phyloP scores from a whole-genome alignment of 2,888 invertebrate genomes.

The Dasypolia templi region DNA sequence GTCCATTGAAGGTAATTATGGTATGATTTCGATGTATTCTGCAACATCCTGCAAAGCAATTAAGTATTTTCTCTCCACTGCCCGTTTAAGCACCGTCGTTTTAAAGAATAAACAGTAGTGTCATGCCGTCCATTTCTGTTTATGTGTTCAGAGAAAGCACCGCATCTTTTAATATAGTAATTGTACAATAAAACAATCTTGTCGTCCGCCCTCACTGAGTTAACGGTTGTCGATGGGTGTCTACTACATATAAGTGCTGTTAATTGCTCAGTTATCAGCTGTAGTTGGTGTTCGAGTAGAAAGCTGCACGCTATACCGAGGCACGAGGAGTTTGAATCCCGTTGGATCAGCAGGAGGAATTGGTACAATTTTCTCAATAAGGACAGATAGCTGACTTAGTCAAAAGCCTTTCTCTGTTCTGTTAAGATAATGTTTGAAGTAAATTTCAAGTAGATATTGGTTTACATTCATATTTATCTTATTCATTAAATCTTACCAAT shows the following conservation, averaged over 20 bases:
- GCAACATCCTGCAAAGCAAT: neutral
- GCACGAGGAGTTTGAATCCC: slow-evolving; percentile 1
- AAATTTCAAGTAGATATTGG: neutral
- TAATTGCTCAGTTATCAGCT: slow-evolving; percentile 44
- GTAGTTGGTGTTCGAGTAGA: slow-evolving; percentile 32
- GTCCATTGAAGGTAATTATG: neutral
- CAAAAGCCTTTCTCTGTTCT: slow-evolving; percentile 4
- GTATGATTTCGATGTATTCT: neutral
- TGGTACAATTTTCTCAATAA: neutral
- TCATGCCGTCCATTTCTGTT: slow-evolving; percentile 18
- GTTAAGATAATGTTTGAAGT: neutral
- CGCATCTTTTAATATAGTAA: slow-evolving; percentile 20
- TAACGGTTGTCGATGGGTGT: slow-evolving; percentile 26
- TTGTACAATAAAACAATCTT: slow-evolving; percentile 22
- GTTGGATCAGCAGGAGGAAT: slow-evolving; percentile 1
- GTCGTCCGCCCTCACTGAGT: neutral
- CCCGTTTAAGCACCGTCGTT: neutral
- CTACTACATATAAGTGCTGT: slow-evolving; percentile 24
- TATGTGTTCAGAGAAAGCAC: slow-evolving; percentile 16
- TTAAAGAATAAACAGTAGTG: neutral
- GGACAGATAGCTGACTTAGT: neutral
- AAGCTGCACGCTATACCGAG: slow-evolving; percentile 27
- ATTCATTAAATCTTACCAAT: neutral
- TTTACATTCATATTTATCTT: neutral
- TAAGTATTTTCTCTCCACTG: neutral